These are phyloP conservation scores for Trachymyrmex septentrionalis DNA, from an alignment of 1,140 invertebrate species.

Conservation along the genomic window DNA sequence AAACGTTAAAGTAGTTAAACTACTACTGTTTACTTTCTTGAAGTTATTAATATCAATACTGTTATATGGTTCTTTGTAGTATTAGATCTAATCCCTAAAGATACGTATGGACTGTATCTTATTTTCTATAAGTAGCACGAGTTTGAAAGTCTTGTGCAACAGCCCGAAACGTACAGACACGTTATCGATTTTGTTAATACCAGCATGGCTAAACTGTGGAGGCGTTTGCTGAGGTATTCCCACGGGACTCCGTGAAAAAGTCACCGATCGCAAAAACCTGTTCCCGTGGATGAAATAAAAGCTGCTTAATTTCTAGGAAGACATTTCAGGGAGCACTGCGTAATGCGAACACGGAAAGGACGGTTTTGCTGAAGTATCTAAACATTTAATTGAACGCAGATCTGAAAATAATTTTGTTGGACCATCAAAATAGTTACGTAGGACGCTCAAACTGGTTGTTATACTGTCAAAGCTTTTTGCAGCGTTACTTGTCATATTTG, in stretches of 20 bases:
- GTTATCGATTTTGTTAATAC: constrained; percentile 50
- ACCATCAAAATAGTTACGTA: too few relatives aligned
- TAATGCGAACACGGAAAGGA: background rate
- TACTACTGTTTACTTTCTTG: background rate
- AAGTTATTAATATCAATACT: background rate
- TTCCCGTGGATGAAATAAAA: constrained; percentile 7
- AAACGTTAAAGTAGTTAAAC: background rate
- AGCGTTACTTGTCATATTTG: too few relatives aligned
- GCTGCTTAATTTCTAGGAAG: constrained; percentile 19
- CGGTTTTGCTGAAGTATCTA: too few relatives aligned
- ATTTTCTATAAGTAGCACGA: background rate
- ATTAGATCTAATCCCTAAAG: background rate
- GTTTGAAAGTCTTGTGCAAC: constrained; percentile 26
- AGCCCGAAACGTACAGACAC: constrained; percentile 10
- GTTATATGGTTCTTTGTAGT: background rate
- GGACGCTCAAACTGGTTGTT: too few relatives aligned
- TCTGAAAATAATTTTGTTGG: too few relatives aligned
- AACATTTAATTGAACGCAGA: too few relatives aligned
- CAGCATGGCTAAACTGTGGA: constrained; percentile 11
- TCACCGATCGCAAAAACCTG: constrained; percentile 24
- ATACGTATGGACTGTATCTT: background rate
- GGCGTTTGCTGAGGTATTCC: constrained; percentile 31
- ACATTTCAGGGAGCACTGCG: background rate
- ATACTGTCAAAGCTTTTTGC: too few relatives aligned
- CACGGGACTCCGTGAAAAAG: constrained; percentile 34